Base-by-base conservation (phyloP, 2,113 vertebrate genomes). In the Melanerpes aurifrons region DNA sequence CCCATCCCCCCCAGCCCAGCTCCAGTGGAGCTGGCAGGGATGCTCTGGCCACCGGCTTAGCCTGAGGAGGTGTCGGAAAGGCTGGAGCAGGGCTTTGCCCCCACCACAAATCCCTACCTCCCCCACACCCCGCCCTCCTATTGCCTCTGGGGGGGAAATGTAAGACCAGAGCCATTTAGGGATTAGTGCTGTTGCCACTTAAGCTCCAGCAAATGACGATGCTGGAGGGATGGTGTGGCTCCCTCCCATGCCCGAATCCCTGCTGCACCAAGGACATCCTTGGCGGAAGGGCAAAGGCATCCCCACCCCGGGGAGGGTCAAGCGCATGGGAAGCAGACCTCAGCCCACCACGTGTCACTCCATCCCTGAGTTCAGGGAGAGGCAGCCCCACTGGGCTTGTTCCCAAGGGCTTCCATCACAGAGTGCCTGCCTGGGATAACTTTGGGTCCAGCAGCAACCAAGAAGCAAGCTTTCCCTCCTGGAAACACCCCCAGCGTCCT, bases 341-440 rank as follows among this genome's bases (percentile, higher is more conserved):
- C 62, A 68, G 68, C 40, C 26, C 73, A 83, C 11, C 31, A 12
- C 25, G 5, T 66, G 22, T 47, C 69, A 88, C 24, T 12, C 45
- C 15, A 2, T 5, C 57, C 50, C 22, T 3, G 32, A 67, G 45
- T 59, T 54, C 37, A 26, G 18, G 10, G 26, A 24, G 4, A 72
- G 12, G 3, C 0, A 0, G 7, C 45, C 43, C 5, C 59, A 35
- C 67, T 3, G 5, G 3, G 3, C 26, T 14, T 12, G 1, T 12
- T 68, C 45, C 48, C 28, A n/a, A 3, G 62, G 37, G 21, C 37
- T 53, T 76, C 31, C 56, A 54, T 5, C 0, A 0, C 26, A 45
- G 19, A 25, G 18, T 24, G 20, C 40, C 53, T 18, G 8, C 40
- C 59, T 6, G 20, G 28, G 48, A 53, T 29, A 43, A 53, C 20